Base-by-base conservation (phyloP, 2,113 vertebrate genomes). In the Uropsilus gracilis region DNA sequence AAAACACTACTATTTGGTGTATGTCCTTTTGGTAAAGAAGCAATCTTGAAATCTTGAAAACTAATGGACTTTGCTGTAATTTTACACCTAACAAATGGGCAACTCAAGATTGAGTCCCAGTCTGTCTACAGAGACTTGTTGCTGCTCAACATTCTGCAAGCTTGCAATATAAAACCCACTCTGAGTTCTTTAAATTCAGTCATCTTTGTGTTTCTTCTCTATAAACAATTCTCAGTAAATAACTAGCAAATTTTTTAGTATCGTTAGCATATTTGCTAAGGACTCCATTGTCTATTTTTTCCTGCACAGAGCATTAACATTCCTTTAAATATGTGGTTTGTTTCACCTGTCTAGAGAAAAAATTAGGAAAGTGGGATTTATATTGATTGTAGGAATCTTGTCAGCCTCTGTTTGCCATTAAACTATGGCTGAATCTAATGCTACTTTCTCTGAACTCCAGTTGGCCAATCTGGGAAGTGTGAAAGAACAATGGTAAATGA, bases 401-500 rank as follows among this genome's bases (percentile, higher is more conserved):
- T 57, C 88, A 82, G 46, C 3, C 14, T 92, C 90, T 34, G 7
- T 77, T 88, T 78, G 24, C 8, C 39, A 16, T 50, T 82, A 84
- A 77, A 61, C 10, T n/a, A 20, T 81, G 53, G 1, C 37, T 80
- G 11, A 86, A 64, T 77, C 12, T 37, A 2, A 64, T 2, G 0
- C 9, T 22, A 73, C 34, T 93, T 18, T 9, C 34, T 44, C 34
- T 81, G 28, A 50, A 81, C 44, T 86, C 81, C 64, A 63, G 5
- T 24, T 81, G 53, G 7, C 39, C 24, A 22, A 0, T 1, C 39
- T 37, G 84, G 22, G 68, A 95, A 94, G 39, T 14, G 22, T 0
- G 72, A 94, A 95, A 7, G 30, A 95, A 72, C 11, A 61, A 90
- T 46, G 9, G 0, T 37, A 53, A 81, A 83, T 80, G 84, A 68